Evolutionary conservation across 2,113 vertebrate species (phyloP), one percentile per base, ranked within the genome.

Genomic region (Myocastor coypus): DNA sequence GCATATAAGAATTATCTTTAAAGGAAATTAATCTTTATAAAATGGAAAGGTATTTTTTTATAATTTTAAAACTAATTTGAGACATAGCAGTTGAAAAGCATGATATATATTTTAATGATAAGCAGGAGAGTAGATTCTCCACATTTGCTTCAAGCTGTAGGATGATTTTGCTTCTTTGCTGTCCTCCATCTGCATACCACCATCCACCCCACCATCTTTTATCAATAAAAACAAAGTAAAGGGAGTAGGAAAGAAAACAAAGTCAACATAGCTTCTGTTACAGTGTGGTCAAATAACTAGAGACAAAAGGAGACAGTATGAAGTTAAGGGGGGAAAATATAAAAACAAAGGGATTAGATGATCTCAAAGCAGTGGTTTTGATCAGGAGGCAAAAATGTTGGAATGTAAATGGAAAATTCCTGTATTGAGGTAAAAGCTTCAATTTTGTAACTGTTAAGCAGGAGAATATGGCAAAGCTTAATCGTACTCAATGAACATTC

Each of bases 331-430:
- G 30, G 24, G 14, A 20, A 28, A 91, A 61, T 50, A 87, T 59
- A 91, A 91, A 96, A 95, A 91, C 85, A 95, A 86, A 42, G 14
- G 69, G 83, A 95, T 95, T 85, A 93, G 91, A 93, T 96, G 95
- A 97, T 86, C 87, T 95, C 96, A 95, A 4, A 57, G n/a, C 10
- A 68, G 64, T 75, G 87, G 71, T 61, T 94, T 94, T 96, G 93
- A 81, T 82, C 64, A 91, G 71, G 83, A 87, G 63, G 83, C 59
- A 94, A 96, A 89, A 96, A 89, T 93, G 91, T 77, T 95, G 95
- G 86, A 97, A 91, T 13, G 26, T 20, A 97, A 94, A 82, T 93
- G 83, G 57, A 13, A 82, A 95, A 96, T 96, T 97, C 75, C 59
- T 94, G 6, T 73, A 63, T 42, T 92, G 24, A 89, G 40, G 80